Percentiles rank a stretch among this genome's conserved stretches.
Evolutionary conservation across 2,888 invertebrate genomes (phyloP).

Genomic region (Spodoptera littoralis): DNA sequence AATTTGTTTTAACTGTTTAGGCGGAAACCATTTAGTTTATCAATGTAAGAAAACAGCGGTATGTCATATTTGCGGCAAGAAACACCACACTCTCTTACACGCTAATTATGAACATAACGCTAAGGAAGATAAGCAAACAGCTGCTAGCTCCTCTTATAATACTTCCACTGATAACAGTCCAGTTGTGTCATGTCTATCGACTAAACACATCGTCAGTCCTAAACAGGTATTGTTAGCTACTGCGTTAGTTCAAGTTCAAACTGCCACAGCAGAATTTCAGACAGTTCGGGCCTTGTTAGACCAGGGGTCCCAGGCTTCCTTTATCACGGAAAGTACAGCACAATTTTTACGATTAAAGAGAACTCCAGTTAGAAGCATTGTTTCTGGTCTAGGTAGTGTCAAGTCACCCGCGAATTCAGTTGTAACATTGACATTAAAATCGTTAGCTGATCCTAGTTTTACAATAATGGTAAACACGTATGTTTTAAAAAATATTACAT

Average conservation of each 20-base stretch:
- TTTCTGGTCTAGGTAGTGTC: conserved; percentile 4
- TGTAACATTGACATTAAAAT: conserved; percentile 3
- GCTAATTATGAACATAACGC: neutral
- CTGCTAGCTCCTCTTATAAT: neutral
- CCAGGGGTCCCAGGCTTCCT: conserved; percentile 5
- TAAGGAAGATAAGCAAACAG: too few species aligned
- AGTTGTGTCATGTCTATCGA: conserved; percentile 4
- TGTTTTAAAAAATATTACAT: neutral
- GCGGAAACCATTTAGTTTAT: conserved; percentile 3
- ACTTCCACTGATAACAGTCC: neutral
- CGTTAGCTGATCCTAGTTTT: conserved; percentile 4
- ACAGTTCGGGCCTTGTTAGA: conserved; percentile 4
- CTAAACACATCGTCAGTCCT: neutral
- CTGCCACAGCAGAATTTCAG: neutral
- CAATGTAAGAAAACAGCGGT: neutral
- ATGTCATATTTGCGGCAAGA: neutral
- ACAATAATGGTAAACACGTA: neutral
- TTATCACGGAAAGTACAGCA: conserved; percentile 6
- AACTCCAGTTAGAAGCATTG: conserved; percentile 4
- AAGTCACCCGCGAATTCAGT: conserved; percentile 3
- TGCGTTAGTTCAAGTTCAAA: conserved; percentile 4
- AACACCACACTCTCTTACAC: conserved; percentile 2
- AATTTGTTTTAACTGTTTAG: conserved; percentile 9
- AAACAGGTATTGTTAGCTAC: neutral
- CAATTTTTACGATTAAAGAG: conserved; percentile 7